Base-by-base conservation (phyloP, 1,140 invertebrate species). In the Notospermus geniculatus region DNA sequence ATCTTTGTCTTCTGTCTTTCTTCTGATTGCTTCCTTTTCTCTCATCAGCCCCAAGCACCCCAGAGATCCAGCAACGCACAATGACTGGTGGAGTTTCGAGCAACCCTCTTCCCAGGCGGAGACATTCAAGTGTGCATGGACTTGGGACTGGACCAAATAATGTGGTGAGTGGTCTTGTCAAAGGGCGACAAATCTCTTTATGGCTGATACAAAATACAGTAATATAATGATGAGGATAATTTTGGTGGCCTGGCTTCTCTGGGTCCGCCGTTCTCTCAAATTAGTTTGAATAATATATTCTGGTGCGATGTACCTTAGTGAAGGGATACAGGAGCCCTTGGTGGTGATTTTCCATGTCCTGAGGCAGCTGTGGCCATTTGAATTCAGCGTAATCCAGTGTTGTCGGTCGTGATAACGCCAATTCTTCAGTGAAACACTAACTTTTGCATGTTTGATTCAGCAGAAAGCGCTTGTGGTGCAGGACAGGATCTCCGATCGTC, bases 71-170 rank as follows among this genome's bases (percentile, higher is more conserved):
- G 32, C 59, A 65, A 36, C 52, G 59, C 22, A 57, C 39, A 39
- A 43, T 28, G 1, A 58, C 55, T 9, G 61, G 54, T 29, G 43
- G 55, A 9, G 64, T 56, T 19, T 58, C 64, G 5, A 39, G 55
- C 17, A 32, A 53, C 19, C 45, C 25, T 17, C 32, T 29, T 2
- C n/a, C 60, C 15, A 55, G 60, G 54, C 55, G 55, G 43, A 29
- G 59, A 17, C 59, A 60, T 54, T 65, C 64, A 36, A 65, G 64
- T 54, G 61, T 62, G 30, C 59, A 60, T 28, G 64, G 64, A 27
- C 55, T 65, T 19, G 59, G 19, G 25, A 22, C 25, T 7, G 19
- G 25, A 9, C 46, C 19, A 52, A 22, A 52, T 22, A 27, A 22
- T 52, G 19, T 52, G 19, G 19, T 52, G 9, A 52, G 19, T 52